Evolutionary conservation across 2,113 vertebrate genomes (phyloP).

Genomic region (Erinaceus europaeus): DNA sequence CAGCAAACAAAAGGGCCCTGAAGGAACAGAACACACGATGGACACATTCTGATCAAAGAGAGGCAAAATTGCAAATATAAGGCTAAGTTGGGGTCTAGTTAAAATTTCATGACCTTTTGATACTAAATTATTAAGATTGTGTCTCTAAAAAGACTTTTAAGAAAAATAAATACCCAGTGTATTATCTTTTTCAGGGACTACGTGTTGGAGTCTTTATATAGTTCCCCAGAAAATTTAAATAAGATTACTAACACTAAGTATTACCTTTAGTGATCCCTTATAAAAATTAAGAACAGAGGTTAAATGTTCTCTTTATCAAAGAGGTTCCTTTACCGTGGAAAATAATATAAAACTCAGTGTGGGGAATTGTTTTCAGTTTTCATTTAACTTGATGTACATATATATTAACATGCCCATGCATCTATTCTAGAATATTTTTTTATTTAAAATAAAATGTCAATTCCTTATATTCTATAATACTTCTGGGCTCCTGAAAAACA

Average conservation of each 20-base stretch:
- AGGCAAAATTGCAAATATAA: constrained; percentile 25
- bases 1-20: constrained; percentile 31
- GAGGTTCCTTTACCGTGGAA: constrained; percentile 24
- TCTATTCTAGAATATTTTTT: constrained; percentile 60
- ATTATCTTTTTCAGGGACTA: not conserved
- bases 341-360: not conserved
- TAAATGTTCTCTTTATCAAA: constrained; percentile 28
- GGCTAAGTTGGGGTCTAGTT: not conserved
- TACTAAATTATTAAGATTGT: not conserved
- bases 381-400: constrained; percentile 64
- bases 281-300: not conserved
- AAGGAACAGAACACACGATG: not conserved
- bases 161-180: not conserved
- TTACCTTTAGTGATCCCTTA: not conserved
- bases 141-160: not conserved
- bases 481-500: constrained; percentile 74
- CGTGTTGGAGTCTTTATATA: not conserved
- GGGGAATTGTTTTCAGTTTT: constrained; percentile 45
- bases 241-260: not conserved
- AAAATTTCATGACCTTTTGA: not conserved
- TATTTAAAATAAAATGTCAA: constrained; percentile 65
- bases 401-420: constrained; percentile 1
- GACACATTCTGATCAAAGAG: constrained; percentile 3
- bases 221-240: not conserved
- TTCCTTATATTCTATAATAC: constrained; percentile 79